Evolutionary conservation across 2,888 invertebrate genomes (phyloP).

Genomic region (Tineola bisselliella): DNA sequence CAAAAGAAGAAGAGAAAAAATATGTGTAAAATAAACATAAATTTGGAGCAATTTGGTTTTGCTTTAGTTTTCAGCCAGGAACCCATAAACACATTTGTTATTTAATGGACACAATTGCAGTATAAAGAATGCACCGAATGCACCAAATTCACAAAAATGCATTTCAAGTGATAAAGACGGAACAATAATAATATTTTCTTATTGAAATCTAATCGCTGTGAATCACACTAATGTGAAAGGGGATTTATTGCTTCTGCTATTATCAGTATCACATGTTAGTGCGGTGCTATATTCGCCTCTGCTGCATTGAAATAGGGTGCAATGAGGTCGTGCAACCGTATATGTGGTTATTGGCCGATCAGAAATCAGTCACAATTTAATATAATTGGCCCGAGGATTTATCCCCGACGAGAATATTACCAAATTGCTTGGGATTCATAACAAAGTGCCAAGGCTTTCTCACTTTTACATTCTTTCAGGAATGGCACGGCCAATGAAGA

Average conservation of each 20-base stretch:
- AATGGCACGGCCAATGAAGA: too few species aligned
- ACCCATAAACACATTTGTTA: too few species aligned
- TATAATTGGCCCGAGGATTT: background rate
- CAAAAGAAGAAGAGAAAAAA: too few species aligned
- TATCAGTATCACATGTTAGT: background rate
- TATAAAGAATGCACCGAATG: too few species aligned
- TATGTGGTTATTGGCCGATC: background rate
- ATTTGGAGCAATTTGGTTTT: too few species aligned
- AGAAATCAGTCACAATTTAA: background rate
- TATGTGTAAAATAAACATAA: too few species aligned
- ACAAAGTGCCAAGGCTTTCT: background rate
- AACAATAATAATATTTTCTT: conserved; percentile 1
- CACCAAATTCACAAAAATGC: too few species aligned
- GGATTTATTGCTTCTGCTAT: background rate
- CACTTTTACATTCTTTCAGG: too few species aligned
- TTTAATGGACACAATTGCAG: too few species aligned
- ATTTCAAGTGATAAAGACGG: background rate
- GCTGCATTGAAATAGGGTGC: background rate
- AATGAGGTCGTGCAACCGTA: background rate
- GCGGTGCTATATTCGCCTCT: background rate
- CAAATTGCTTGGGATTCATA: background rate
- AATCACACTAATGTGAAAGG: background rate
- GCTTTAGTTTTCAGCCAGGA: too few species aligned
- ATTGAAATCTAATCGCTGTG: conserved; percentile 4
- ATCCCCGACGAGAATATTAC: conserved; percentile 2